Percentiles rank a stretch among this genome's conserved stretches.
Conservation (phyloP, 2,888 invertebrate genomes). For the Athrips mouffetella region DNA sequence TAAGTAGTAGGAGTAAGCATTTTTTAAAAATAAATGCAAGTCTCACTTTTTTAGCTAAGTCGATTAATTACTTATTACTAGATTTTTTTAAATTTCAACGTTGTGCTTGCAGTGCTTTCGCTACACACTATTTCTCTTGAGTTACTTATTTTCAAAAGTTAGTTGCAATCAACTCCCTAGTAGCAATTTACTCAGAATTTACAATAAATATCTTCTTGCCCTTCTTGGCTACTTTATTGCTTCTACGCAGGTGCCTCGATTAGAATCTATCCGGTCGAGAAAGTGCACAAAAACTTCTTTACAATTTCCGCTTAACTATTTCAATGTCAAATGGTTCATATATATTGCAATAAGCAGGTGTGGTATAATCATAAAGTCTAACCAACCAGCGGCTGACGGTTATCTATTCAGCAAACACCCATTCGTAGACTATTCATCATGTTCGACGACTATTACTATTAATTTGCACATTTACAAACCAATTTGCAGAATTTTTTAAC, state of each 20-base stretch:
- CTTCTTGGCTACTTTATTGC: constrained; percentile 5
- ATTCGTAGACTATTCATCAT: constrained; percentile 50
- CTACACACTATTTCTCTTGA: not conserved
- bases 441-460: constrained; percentile 54
- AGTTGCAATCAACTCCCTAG: constrained; percentile 1
- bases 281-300: constrained; percentile 15
- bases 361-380: constrained; percentile 29
- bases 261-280: constrained; percentile 45
- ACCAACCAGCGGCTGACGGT: constrained; percentile 34
- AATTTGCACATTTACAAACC: constrained; percentile 57
- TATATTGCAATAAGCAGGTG: constrained; percentile 46
- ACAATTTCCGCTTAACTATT: constrained; percentile 25
- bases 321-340: constrained; percentile 32
- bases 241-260: constrained; percentile 39
- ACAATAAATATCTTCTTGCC: constrained; percentile 9
- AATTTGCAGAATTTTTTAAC: constrained; percentile 60
- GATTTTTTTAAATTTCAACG: too few species aligned
- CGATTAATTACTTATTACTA: too few species aligned
- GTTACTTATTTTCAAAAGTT: not conserved
- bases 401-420: constrained; percentile 51
- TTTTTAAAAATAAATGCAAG: too few species aligned
- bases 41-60: too few species aligned
- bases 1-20: too few species aligned
- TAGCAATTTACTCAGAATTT: not conserved
- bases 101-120: too few species aligned